Evolutionary conservation across 1,140 invertebrate species (phyloP).

Genomic region (Drosophila nasuta): DNA sequence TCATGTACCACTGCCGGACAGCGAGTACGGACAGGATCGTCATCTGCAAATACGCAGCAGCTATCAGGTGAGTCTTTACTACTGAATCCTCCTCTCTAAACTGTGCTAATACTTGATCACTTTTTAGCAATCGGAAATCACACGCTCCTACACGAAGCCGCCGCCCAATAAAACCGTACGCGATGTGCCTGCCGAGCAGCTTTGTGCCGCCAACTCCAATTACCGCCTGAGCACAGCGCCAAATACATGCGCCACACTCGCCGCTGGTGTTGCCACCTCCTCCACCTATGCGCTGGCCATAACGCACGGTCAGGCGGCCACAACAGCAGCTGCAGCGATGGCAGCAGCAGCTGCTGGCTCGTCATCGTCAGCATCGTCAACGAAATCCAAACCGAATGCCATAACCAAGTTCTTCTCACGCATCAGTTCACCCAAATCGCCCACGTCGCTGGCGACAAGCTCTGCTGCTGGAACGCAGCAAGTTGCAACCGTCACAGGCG

Average conservation of each 20-base stretch:
- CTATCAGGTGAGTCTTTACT: constrained; percentile 85
- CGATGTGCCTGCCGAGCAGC: constrained; percentile 80
- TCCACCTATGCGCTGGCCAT: constrained; percentile 38
- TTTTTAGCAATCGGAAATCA: constrained; percentile 80
- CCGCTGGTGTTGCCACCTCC: constrained; percentile 33
- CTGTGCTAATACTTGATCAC: background rate
- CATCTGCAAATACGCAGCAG: constrained; percentile 87
- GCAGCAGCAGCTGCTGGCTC: constrained; percentile 20
- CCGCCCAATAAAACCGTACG: constrained; percentile 84
- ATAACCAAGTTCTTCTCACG: constrained; percentile 83
- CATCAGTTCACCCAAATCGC: constrained; percentile 83
- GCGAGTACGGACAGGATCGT: constrained; percentile 87
- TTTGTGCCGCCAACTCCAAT: constrained; percentile 58
- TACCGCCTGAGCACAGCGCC: constrained; percentile 64
- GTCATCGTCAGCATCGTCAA: constrained; percentile 42
- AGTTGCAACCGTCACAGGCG: constrained; percentile 6
- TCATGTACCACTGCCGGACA: constrained; percentile 87
- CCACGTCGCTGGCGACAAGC: constrained; percentile 51
- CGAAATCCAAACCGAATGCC: constrained; percentile 83
- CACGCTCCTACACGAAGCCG: constrained; percentile 83
- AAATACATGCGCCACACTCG: constrained; percentile 15
- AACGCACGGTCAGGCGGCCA: constrained; percentile 13
- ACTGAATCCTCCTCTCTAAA: accelerated
- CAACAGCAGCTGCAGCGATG: constrained; percentile 32
- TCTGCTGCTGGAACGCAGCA: constrained; percentile 11